phyloP scores from a whole-genome alignment of 2,113 vertebrate species.

The Psilopogon haemacephalus region DNA sequence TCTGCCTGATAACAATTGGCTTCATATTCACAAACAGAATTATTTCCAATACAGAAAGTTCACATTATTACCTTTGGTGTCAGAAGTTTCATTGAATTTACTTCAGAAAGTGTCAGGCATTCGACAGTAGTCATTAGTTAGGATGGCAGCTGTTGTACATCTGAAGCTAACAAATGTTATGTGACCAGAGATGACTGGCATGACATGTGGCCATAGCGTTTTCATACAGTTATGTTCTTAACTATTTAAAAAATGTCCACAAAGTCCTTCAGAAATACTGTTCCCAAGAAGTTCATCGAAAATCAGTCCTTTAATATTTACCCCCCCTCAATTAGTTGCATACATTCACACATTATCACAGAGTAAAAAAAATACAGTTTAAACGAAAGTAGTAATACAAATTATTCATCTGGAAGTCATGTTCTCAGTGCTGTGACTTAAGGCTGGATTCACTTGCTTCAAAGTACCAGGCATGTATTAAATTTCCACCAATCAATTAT shows the following conservation, averaged over 20 bases:
- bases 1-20: neutral
- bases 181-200: constrained; percentile 75
- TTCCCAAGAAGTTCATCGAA: constrained; percentile 49
- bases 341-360: constrained; percentile 51
- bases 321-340: neutral
- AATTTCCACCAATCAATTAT: constrained; percentile 57
- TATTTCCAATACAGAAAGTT: neutral
- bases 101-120: neutral
- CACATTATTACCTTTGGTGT: neutral
- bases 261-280: constrained; percentile 58
- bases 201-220: constrained; percentile 67
- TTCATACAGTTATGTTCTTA: constrained; percentile 69
- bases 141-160: constrained; percentile 74
- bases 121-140: constrained; percentile 47
- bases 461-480: constrained; percentile 16
- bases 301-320: constrained; percentile 39
- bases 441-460: constrained; percentile 10
- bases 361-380: constrained; percentile 21
- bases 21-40: neutral
- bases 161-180: constrained; percentile 77
- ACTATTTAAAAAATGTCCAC: constrained; percentile 71
- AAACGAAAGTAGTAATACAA: constrained; percentile 8
- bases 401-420: constrained; percentile 16
- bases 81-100: neutral
- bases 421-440: neutral